phyloP scores from a whole-genome alignment of 2,113 vertebrate species.

The Ranitomeya imitator region DNA sequence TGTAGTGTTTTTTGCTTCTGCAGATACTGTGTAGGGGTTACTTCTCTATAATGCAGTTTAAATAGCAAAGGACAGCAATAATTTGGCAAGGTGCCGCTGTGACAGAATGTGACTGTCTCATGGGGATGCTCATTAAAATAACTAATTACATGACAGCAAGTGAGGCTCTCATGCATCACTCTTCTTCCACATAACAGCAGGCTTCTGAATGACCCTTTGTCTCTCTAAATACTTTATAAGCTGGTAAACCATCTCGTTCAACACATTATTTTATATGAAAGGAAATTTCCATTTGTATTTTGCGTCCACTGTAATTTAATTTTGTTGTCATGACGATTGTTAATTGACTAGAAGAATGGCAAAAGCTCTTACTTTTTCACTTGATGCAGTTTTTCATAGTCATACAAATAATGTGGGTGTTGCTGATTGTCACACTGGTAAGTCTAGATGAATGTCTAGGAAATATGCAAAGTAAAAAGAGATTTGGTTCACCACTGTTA shows the following conservation, averaged over 20 bases:
- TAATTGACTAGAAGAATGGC: background rate
- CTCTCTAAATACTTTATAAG: background rate
- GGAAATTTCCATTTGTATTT: background rate
- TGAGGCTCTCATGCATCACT: slow-evolving; percentile 17
- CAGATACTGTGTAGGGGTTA: no score
- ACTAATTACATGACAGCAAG: slow-evolving; percentile 27
- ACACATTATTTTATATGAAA: background rate
- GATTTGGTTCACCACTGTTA: no score
- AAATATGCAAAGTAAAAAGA: background rate
- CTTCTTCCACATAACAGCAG: slow-evolving; percentile 1
- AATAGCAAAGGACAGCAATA: background rate
- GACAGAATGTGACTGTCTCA: slow-evolving; percentile 34
- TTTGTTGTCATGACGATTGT: background rate
- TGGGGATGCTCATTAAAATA: slow-evolving; percentile 40
- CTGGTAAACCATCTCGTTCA: background rate
- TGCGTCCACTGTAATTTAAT: background rate
- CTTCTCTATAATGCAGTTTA: background rate
- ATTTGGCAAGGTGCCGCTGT: slow-evolving; percentile 26
- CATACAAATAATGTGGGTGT: background rate
- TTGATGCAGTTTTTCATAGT: background rate
- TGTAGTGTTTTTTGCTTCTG: no score
- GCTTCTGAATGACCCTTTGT: background rate
- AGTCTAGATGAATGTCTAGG: background rate
- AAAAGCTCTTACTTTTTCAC: background rate
- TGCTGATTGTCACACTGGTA: background rate